Evolutionary conservation across 2,113 vertebrate genomes (phyloP), one percentile per base, ranked within the genome.

Genomic region (Siphamia tubifer): DNA sequence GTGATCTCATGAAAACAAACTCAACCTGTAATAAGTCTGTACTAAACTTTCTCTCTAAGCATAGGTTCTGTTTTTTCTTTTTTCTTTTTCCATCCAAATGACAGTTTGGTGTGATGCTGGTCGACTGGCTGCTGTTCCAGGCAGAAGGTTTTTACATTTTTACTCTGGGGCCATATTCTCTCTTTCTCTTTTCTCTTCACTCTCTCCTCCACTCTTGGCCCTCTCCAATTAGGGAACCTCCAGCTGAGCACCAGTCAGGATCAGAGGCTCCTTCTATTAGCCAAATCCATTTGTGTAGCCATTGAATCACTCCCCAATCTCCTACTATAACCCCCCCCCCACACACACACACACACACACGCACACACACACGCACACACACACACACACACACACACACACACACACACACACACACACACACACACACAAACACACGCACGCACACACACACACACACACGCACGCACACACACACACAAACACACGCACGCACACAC

Each of bases 191-290:
- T 79, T 52, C 78, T 68, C 69, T 73, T 36, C 52, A 15, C 77
- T 83, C 70, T 86, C 82, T 62, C 55, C 77, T 71, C 63, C 73
- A 69, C 89, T 90, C 85, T 87, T 87, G 86, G 86, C 79, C 82
- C 81, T 91, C 83, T 90, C 89, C 89, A 90, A 91, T 91, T 92
- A 92, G 87, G 69, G 66, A 67, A 81, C 68, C 86, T 90, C 89
- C 91, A 93, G 91, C 90, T 92, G 91, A 88, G 90, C 80, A 77
- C 85, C 85, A 76, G 87, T 82, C 82, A 86, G 89, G 89, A 92
- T 92, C 90, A 91, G 87, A 92, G 90, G 83, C 83, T 86, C 67
- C 74, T 61, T 91, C 89, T 92, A 89, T 93, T 91, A 92, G 85
- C 88, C 81, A 84, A 85, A 89, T 92, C 89, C 87, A 92, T 92